These are phyloP conservation scores for Scalopus aquaticus DNA, from an alignment of 2,113 vertebrate species.

Conservation along the genomic window DNA sequence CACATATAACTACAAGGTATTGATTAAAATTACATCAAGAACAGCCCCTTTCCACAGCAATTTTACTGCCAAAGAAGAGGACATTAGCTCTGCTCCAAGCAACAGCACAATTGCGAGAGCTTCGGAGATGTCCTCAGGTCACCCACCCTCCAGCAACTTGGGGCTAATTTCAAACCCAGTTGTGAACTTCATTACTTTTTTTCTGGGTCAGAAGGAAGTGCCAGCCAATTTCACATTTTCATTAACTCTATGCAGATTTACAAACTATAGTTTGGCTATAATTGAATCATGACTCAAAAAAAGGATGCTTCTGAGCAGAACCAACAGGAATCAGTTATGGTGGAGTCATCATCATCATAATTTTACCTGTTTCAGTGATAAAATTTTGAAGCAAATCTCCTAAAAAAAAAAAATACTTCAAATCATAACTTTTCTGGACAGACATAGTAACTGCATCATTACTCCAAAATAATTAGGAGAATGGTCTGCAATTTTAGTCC, in stretches of 20 bases:
- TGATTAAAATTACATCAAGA: slow-evolving; percentile 61
- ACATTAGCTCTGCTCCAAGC: background rate
- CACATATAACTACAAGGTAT: slow-evolving; percentile 24
- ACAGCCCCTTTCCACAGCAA: slow-evolving; percentile 47
- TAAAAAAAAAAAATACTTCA: background rate
- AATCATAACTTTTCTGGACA: background rate
- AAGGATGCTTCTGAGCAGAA: background rate
- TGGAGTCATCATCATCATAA: background rate
- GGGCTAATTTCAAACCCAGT: background rate
- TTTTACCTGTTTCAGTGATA: background rate
- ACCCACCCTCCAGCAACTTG: background rate
- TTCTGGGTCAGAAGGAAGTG: background rate
- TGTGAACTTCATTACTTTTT: background rate
- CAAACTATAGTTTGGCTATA: background rate
- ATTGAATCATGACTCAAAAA: background rate
- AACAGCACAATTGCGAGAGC: background rate
- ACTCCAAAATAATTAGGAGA: background rate
- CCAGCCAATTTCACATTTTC: background rate
- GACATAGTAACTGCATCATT: background rate
- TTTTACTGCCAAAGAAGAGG: slow-evolving; percentile 30
- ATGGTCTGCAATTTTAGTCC: background rate
- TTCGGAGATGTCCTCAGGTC: background rate
- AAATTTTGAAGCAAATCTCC: background rate
- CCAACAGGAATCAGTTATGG: background rate
- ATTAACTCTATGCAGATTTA: background rate